A percentile compares a stretch with the other conserved stretches of the same genome.
These are phyloP conservation scores for Petrolisthes manimaculis DNA, from an alignment of 2,888 invertebrate species.

Conservation along the genomic window DNA sequence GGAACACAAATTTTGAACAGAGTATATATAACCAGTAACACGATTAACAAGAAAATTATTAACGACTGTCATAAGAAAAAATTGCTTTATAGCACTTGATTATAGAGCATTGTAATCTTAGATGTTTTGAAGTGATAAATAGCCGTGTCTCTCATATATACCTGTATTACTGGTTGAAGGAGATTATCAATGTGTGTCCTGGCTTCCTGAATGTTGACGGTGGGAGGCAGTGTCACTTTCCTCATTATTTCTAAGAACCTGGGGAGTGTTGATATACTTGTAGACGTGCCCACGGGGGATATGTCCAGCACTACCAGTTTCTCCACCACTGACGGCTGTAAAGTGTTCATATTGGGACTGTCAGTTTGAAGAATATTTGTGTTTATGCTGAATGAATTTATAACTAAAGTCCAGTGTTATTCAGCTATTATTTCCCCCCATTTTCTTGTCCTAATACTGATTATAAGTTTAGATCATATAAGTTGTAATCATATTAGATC, in stretches of 20 bases:
- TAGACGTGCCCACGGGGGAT: constrained; percentile 73
- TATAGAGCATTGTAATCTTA: no score
- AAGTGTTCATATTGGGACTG: background rate
- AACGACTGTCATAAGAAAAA: no score
- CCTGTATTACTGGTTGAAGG: constrained; percentile 74
- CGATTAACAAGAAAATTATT: no score
- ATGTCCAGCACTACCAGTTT: constrained; percentile 81
- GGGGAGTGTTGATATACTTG: constrained; percentile 70
- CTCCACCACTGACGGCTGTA: constrained; percentile 72
- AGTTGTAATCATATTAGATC: no score
- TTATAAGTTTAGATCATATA: no score
- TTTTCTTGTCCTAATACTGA: no score
- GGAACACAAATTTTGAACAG: no score
- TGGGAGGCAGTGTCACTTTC: constrained; percentile 75
- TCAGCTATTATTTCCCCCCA: no score
- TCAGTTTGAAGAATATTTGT: background rate
- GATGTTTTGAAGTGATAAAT: no score
- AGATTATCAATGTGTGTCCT: constrained; percentile 78
- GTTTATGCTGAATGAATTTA: background rate
- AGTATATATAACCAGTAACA: no score
- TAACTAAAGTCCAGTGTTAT: background rate
- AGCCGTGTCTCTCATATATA: background rate
- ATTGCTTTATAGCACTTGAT: no score
- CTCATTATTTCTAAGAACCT: constrained; percentile 79
- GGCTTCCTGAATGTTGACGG: constrained; percentile 79